Evolutionary conservation across 2,113 vertebrate species (phyloP).

Genomic region (Rhegmatorhina hoffmannsi): DNA sequence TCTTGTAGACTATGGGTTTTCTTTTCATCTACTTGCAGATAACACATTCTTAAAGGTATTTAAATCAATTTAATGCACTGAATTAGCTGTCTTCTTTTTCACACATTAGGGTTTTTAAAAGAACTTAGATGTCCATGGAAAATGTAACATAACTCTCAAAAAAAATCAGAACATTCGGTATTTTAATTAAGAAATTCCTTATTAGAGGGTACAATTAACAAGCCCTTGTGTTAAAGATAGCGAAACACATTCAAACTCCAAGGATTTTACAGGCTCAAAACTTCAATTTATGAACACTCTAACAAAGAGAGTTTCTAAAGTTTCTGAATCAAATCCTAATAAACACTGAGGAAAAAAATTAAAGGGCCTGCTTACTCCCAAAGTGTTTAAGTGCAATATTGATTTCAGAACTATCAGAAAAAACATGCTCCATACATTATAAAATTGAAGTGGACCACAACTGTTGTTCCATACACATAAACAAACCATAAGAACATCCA

Average conservation of each 20-base stretch:
- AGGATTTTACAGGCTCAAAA: background rate
- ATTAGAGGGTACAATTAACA: background rate
- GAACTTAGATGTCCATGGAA: background rate
- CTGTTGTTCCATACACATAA: background rate
- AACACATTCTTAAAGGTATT: background rate
- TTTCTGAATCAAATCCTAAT: background rate
- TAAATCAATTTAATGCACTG: background rate
- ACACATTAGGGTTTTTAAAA: background rate
- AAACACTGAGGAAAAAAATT: background rate
- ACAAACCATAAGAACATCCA: background rate
- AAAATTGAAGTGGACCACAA: background rate
- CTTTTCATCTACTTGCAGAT: background rate
- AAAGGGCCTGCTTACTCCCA: background rate
- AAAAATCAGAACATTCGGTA: background rate
- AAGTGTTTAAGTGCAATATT: accelerated
- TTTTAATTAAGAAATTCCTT: background rate
- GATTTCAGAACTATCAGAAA: background rate
- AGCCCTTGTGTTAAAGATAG: background rate
- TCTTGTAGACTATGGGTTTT: accelerated
- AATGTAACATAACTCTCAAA: background rate
- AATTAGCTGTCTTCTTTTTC: background rate
- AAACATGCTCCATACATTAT: background rate
- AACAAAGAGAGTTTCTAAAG: background rate
- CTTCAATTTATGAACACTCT: background rate
- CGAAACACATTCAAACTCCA: background rate